Base-by-base conservation (phyloP, 2,888 invertebrate genomes). In the Cylloceria caligata region DNA sequence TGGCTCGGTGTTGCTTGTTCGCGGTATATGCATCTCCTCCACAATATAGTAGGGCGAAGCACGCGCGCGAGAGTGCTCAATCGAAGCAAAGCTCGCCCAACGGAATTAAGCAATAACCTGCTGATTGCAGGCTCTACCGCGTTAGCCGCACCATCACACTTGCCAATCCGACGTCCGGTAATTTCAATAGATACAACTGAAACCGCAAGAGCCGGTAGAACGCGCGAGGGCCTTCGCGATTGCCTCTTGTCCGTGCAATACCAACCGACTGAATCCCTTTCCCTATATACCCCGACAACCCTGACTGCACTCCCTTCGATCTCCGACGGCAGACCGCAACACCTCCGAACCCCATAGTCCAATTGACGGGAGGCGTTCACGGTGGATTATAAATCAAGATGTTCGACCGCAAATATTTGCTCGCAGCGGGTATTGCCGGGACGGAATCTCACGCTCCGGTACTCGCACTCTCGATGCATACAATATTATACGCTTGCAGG, bases 81-180 rank as follows among this genome's bases (percentile, higher is more conserved):
- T 60, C 34, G 60, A 9, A 34, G 60, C 79, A 34, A 52, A 60
- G 64, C 67, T 72, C 55, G 75, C 30, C 84, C 85, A 85, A 85
- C 87, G 89, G 89, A 91, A 91, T 89, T 90, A 91, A 90, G 90
- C 91, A 92, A 92, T 92, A 91, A 92, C 88, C 89, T 87, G 88
- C 89, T 91, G 92, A 92, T 92, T 91, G 90, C 90, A 91, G 89
- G 86, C 88, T 47, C 55, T 45, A 45, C 68, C 49, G 75, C 86
- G 89, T 90, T 90, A 89, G 86, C 88, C 88, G 86, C 87, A 86
- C 86, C 87, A 87, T 91, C 90, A 89, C 89, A 91, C 90, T 90
- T 88, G 88, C 89, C 90, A 89, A 90, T 90, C 88, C 87, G 84
- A 86, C 83, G 88, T 87, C 86, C 86, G 87, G 88, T 90, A 90